Percentiles rank a stretch among this genome's conserved stretches.
phyloP scores from a whole-genome alignment of 2,113 vertebrate genomes.

The Corythornis madagascariensis region DNA sequence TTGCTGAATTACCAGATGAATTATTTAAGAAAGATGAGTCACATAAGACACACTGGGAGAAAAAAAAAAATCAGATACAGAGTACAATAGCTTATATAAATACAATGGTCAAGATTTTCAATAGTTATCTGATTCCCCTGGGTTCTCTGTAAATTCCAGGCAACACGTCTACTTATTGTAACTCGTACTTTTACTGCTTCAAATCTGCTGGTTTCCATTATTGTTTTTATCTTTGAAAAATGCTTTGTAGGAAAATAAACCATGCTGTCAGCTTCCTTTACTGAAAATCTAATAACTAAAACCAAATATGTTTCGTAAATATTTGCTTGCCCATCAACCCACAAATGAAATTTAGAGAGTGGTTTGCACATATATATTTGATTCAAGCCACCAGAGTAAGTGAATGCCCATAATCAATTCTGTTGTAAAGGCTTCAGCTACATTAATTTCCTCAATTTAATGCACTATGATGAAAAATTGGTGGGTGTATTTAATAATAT shows the following conservation, averaged over 20 bases:
- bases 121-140: neutral
- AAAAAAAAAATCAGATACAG: neutral
- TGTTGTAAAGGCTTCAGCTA: neutral
- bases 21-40: slow-evolving; percentile 31
- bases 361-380: neutral
- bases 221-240: neutral
- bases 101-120: neutral
- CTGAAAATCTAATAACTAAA: neutral
- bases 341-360: neutral
- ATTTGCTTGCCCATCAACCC: neutral
- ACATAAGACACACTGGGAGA: neutral
- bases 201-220: neutral
- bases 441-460: neutral
- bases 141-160: neutral
- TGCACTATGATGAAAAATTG: neutral
- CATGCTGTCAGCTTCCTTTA: neutral
- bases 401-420: neutral
- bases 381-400: neutral
- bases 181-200: neutral
- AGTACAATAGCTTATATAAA: slow-evolving; percentile 6
- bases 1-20: slow-evolving; percentile 21
- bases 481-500: neutral
- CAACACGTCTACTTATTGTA: neutral
- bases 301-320: neutral
- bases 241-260: neutral